Evolutionary conservation across 30 jellyfish, hydroid and myxozoan species (phyloP).

Genomic region (Clytia hemisphaerica): DNA sequence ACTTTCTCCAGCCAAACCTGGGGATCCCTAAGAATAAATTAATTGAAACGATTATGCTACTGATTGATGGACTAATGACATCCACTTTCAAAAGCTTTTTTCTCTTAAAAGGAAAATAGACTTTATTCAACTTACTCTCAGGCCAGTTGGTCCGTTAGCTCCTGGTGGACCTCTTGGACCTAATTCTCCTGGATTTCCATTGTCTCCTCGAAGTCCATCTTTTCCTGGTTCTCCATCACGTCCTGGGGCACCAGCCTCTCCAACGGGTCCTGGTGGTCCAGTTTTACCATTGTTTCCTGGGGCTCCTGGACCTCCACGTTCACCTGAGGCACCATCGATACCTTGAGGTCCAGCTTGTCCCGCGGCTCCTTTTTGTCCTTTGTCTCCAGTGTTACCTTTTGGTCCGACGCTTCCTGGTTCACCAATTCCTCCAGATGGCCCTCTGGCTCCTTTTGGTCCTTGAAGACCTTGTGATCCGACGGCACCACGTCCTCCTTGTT

Average conservation of each 20-base stretch:
- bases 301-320: slow-evolving; percentile 70
- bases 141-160: slow-evolving; percentile 28
- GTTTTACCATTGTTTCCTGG: slow-evolving; percentile 74
- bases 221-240: slow-evolving; percentile 68
- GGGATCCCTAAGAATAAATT: slow-evolving; percentile 33
- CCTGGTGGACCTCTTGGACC: slow-evolving; percentile 35
- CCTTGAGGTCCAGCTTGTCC: slow-evolving; percentile 73
- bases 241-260: slow-evolving; percentile 92
- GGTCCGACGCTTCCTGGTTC: slow-evolving; percentile 26
- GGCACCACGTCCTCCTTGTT: slow-evolving; percentile 19
- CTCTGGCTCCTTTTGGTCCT: slow-evolving; percentile 41
- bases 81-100: too few species aligned
- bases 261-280: slow-evolving; percentile 92
- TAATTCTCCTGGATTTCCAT: slow-evolving; percentile 59
- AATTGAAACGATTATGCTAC: background rate
- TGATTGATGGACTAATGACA: too few species aligned
- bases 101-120: background rate
- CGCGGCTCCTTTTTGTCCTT: slow-evolving; percentile 52
- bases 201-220: slow-evolving; percentile 84
- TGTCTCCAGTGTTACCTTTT: slow-evolving; percentile 42
- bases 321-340: slow-evolving; percentile 72
- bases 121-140: background rate
- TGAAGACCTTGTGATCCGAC: slow-evolving; percentile 18
- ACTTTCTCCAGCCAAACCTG: slow-evolving; percentile 30
- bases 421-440: slow-evolving; percentile 36